Evolutionary conservation across 2,797 vertebrate genomes (phyloP), one percentile per base, ranked within the genome.

Genomic region (Sebastes variabilis): DNA sequence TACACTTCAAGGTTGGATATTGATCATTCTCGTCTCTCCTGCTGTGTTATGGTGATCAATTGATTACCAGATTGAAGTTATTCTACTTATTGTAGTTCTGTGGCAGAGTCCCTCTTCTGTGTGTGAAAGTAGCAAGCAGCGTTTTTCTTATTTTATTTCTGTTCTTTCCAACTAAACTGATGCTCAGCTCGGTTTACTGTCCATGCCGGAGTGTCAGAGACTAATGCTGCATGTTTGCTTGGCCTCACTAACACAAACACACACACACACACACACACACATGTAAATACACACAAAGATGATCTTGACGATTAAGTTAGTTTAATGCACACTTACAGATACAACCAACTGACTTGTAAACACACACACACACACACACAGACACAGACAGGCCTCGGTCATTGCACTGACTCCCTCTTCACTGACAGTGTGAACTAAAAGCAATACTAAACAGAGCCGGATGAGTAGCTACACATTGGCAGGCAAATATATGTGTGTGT

Each of bases 181-280:
- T 20, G 79, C 83, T 86, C 75, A 70, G 88, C 79, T 72, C 74
- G 64, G 85, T 70, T 89, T 72, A 32, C 77, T 49, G 77, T 75
- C 85, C 75, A 65, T 75, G 69, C 46, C 75, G 10, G 69, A 77
- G 83, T 72, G 52, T 91, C 75, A 66, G 70, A 92, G 66, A 86
- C 84, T 86, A 89, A 88, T 84, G 89, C 91, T 94, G 94, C 94
- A 95, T 93, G 92, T 93, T 90, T 71, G 89, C 86, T 93, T 80
- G 79, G 82, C 89, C 86, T 87, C 89, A 85, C 91, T 75, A 66
- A 88, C 84, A 85, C 73, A 75, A 70, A 76, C 68, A 75, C 72
- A 76, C 72, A 84, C 59, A 68, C 60, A 68, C 29, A 54, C 18
- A n/a, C n/a, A 74, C 16, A 81, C 66, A 66, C 16, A 56, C 59